Percentiles rank a stretch among this genome's conserved stretches.
Evolutionary conservation across 2,888 invertebrate species (phyloP).

Genomic region (Drosophila nigricruria): DNA sequence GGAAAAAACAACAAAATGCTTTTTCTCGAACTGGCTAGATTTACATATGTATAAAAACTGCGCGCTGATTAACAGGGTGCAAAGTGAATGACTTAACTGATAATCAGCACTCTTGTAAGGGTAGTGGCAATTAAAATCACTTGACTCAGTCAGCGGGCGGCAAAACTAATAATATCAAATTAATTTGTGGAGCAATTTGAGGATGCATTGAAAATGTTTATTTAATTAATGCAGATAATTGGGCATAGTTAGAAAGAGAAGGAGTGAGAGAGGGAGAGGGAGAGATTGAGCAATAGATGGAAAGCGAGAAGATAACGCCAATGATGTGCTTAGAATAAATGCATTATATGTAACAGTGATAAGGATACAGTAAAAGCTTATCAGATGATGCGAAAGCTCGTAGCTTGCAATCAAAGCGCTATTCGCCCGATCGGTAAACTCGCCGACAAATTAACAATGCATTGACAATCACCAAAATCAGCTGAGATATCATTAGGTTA

Average conservation of each 20-base stretch:
- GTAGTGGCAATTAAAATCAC: conserved; percentile 63
- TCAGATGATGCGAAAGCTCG: not conserved
- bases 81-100: conserved; percentile 23
- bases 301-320: not conserved
- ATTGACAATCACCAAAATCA: not conserved
- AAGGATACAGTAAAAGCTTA: not conserved
- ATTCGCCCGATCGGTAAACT: conserved; percentile 21
- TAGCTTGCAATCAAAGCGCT: conserved; percentile 34
- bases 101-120: conserved; percentile 10
- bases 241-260: conserved; percentile 15
- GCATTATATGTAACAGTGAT: not conserved
- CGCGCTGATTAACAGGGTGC: not conserved
- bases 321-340: conserved; percentile 15
- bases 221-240: conserved; percentile 76
- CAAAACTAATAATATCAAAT: conserved; percentile 63
- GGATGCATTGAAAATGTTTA: conserved; percentile 67
- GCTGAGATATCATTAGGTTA: not conserved
- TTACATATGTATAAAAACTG: not conserved
- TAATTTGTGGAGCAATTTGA: conserved; percentile 72
- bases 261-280: not conserved
- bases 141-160: conserved; percentile 46
- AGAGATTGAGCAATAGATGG: not conserved
- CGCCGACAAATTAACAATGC: conserved; percentile 14
- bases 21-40: not conserved
- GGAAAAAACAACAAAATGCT: not conserved